phyloP scores from a whole-genome alignment of 2,888 invertebrate genomes.

The Heliconius ismenius region DNA sequence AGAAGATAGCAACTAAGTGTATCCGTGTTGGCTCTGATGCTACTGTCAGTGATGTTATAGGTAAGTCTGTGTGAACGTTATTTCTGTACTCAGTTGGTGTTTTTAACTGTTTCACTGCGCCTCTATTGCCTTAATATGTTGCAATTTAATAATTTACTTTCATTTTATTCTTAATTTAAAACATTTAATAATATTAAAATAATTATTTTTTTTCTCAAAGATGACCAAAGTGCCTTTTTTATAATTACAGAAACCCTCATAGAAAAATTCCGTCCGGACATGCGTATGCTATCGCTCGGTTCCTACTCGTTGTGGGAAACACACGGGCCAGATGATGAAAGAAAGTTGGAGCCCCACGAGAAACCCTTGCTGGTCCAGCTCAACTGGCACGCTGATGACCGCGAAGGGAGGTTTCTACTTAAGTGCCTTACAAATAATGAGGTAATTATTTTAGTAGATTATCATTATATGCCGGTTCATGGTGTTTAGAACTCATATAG shows the following conservation, averaged over 20 bases:
- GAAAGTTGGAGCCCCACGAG: conserved; percentile 94
- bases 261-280: conserved; percentile 99
- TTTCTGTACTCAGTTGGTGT: not conserved
- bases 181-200: not conserved
- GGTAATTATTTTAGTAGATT: conserved; percentile 56
- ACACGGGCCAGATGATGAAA: conserved; percentile 91
- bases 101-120: not conserved
- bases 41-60: conserved; percentile 97
- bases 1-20: conserved; percentile 99
- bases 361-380: conserved; percentile 97
- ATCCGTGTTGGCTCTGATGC: conserved; percentile 98
- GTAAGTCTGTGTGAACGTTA: conserved; percentile 58
- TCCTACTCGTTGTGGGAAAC: conserved; percentile 89
- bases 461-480: no score
- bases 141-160: not conserved
- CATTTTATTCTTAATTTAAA: not conserved
- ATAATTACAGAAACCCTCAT: conserved; percentile 89
- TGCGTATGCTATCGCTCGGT: conserved; percentile 94
- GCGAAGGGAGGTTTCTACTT: conserved; percentile 97
- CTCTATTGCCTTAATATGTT: not conserved
- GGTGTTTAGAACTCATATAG: no score
- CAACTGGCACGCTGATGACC: conserved; percentile 99
- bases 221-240: not conserved
- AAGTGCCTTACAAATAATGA: conserved; percentile 94
- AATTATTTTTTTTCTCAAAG: not conserved